Conservation (phyloP, 2,113 vertebrate genomes). For the Rana temporaria region DNA sequence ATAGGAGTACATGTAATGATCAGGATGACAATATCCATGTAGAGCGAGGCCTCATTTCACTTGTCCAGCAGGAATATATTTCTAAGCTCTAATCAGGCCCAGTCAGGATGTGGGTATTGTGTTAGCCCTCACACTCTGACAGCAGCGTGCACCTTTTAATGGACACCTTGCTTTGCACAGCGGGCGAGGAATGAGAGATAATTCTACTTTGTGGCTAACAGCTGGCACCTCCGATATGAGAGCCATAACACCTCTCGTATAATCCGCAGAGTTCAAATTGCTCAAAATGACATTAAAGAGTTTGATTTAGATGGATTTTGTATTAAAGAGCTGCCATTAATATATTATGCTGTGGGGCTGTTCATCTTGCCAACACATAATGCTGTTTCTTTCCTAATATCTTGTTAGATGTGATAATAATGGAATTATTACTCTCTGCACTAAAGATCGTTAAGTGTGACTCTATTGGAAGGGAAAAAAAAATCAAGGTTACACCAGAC, state of each 20-base stretch:
- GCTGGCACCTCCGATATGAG: conserved; percentile 51
- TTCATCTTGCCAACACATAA: conserved; percentile 59
- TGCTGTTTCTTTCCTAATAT: conserved; percentile 61
- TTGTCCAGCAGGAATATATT: conserved; percentile 1
- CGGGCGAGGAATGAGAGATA: conserved; percentile 32
- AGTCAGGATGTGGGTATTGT: not conserved
- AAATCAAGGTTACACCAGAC: conserved; percentile 72
- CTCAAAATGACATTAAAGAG: conserved; percentile 65
- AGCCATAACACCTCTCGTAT: conserved; percentile 39
- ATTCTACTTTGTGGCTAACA: conserved; percentile 48
- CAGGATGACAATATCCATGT: not conserved
- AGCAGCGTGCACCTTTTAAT: conserved; percentile 19
- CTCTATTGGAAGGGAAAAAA: conserved; percentile 64
- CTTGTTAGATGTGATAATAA: conserved; percentile 66
- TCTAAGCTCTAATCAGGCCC: conserved; percentile 31
- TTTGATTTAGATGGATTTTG: conserved; percentile 65
- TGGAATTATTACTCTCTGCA: conserved; percentile 68
- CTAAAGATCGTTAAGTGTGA: conserved; percentile 75
- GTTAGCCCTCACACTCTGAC: conserved; percentile 18
- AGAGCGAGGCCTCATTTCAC: not conserved
- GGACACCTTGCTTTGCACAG: conserved; percentile 34
- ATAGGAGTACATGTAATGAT: not conserved
- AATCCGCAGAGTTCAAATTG: conserved; percentile 43
- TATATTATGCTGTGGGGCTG: conserved; percentile 58
- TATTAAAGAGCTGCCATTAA: conserved; percentile 65